These are phyloP conservation scores for Ondatra zibethicus DNA, from an alignment of 2,113 vertebrate species.

Conservation along the genomic window DNA sequence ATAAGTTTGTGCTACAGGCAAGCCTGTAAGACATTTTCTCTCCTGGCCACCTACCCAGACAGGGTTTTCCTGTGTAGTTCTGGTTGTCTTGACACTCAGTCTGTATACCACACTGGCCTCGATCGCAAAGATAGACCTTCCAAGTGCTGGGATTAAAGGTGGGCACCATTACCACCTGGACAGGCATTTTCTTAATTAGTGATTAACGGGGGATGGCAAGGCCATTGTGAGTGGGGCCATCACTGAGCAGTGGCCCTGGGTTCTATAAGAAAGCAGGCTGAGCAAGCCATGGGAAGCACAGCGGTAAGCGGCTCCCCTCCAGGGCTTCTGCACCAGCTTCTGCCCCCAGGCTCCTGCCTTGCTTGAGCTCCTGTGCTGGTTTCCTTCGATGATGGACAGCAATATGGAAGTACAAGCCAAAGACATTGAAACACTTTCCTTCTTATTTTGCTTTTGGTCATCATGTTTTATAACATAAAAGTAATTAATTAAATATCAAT, in stretches of 20 bases:
- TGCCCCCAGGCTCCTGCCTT: neutral
- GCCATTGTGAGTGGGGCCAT: neutral
- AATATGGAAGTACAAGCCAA: neutral
- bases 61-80: neutral
- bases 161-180: neutral
- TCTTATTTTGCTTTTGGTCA: neutral
- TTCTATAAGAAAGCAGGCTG: neutral
- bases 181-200: neutral
- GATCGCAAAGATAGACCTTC: neutral
- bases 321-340: neutral
- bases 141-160: neutral
- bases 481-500: no score
- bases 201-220: neutral
- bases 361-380: neutral
- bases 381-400: neutral
- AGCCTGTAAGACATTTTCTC: neutral
- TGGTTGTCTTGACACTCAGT: neutral
- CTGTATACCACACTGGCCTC: neutral
- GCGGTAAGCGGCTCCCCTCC: neutral
- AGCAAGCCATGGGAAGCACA: neutral
- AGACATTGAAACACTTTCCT: neutral
- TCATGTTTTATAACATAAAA: neutral
- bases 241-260: neutral
- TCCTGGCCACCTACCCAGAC: neutral
- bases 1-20: neutral